Evolutionary conservation across 1,140 invertebrate genomes (phyloP).

Genomic region (Musca vetustissima): DNA sequence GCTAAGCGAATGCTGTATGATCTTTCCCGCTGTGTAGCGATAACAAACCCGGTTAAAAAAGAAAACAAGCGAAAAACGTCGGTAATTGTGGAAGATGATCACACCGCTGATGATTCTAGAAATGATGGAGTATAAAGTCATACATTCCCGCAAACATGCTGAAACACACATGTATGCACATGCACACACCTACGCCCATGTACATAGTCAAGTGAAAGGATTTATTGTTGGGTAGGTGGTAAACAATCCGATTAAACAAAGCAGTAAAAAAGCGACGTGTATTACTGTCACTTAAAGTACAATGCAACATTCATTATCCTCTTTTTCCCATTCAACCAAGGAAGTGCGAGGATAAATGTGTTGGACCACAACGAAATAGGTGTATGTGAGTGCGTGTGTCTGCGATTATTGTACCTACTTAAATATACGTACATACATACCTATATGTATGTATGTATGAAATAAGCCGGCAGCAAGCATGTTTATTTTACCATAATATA

Average conservation of each 20-base stretch:
- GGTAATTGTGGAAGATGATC: slow-evolving; percentile 3
- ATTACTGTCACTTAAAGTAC: slow-evolving; percentile 19
- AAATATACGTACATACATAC: not conserved
- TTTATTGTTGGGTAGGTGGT: slow-evolving; percentile 6
- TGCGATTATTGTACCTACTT: not conserved
- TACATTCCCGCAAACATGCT: too few species aligned
- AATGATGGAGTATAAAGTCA: not conserved
- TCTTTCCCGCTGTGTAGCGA: not conserved
- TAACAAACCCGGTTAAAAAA: slow-evolving; percentile 4
- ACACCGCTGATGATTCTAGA: not conserved
- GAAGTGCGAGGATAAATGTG: not conserved
- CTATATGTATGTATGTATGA: not conserved
- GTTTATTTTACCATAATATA: slow-evolving; percentile 9
- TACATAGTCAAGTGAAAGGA: not conserved
- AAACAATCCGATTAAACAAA: slow-evolving; percentile 22
- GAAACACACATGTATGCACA: too few species aligned
- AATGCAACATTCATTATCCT: slow-evolving; percentile 17
- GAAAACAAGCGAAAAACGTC: not conserved
- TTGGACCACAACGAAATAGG: not conserved
- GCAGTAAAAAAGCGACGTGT: slow-evolving; percentile 10
- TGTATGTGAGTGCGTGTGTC: not conserved
- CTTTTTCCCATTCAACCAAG: not conserved
- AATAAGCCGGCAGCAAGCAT: slow-evolving; percentile 7
- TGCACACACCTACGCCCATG: too few species aligned
- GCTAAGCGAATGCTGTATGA: not conserved